These are phyloP conservation scores for Thaumatotibia leucotreta DNA, from an alignment of 1,140 invertebrate species.

Conservation along the genomic window DNA sequence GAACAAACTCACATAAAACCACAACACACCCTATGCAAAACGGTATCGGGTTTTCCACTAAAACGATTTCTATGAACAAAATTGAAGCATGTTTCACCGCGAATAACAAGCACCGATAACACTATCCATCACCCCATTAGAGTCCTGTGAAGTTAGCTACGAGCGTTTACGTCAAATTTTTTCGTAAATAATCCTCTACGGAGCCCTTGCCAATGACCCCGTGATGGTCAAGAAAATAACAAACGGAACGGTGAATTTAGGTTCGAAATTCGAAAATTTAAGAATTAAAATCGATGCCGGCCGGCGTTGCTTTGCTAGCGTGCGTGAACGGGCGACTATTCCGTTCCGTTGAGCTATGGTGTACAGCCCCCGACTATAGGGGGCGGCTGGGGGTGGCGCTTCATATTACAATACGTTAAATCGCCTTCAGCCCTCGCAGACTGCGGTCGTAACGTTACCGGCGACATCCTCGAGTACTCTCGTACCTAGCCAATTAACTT, in stretches of 20 bases:
- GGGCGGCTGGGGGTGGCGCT: constrained; percentile 39
- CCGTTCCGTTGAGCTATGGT: constrained; percentile 42
- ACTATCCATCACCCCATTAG: constrained; percentile 74
- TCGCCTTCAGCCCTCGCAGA: constrained; percentile 48
- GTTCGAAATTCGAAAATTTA: constrained; percentile 45
- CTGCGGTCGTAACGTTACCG: constrained; percentile 43
- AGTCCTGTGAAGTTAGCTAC: constrained; percentile 67
- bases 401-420: constrained; percentile 63
- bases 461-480: constrained; percentile 37
- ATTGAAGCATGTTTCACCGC: constrained; percentile 48
- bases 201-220: neutral
- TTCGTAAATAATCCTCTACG: constrained; percentile 69
- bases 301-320: constrained; percentile 37
- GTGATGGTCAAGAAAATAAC: neutral
- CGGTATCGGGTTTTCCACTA: constrained; percentile 42
- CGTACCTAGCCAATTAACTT: constrained; percentile 46
- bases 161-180: constrained; percentile 70
- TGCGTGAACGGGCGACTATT: constrained; percentile 55
- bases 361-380: constrained; percentile 31
- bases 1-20: constrained; percentile 14
- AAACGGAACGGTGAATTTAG: constrained; percentile 9
- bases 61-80: constrained; percentile 45
- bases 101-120: constrained; percentile 67
- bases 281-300: constrained; percentile 47
- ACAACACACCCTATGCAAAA: constrained; percentile 17